Conservation (phyloP, 2,113 vertebrate species). For the Rhea pennata region DNA sequence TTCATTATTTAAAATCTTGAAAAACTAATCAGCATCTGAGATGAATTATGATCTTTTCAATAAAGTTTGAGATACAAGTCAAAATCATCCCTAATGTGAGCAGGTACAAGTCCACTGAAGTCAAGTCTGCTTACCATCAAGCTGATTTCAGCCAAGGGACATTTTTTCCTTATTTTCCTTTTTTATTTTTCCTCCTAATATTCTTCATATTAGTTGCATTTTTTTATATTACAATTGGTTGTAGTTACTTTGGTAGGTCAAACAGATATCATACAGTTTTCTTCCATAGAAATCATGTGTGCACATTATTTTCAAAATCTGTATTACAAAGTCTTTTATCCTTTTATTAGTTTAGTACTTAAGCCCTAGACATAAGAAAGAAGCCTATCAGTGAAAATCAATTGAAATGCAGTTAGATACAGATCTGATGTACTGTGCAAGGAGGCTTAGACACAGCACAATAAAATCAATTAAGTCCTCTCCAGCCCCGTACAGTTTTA, state of each 20-base stretch:
- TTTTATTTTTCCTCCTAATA: not conserved
- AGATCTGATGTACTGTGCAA: constrained; percentile 78
- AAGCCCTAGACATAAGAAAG: constrained; percentile 80
- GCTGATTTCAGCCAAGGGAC: constrained; percentile 36
- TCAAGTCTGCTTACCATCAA: constrained; percentile 48
- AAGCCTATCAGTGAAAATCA: constrained; percentile 87
- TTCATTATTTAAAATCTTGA: not conserved
- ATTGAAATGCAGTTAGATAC: constrained; percentile 86
- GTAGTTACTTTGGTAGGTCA: constrained; percentile 1
- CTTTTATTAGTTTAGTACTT: constrained; percentile 86
- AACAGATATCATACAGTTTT: constrained; percentile 23
- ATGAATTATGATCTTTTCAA: constrained; percentile 4
- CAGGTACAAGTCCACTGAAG: constrained; percentile 47
- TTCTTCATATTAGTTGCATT: not conserved
- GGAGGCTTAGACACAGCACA: constrained; percentile 74
- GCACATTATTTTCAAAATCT: constrained; percentile 78
- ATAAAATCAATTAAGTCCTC: constrained; percentile 82
- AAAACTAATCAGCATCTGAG: constrained; percentile 15
- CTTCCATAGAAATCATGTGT: constrained; percentile 53
- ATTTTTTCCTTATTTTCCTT: not conserved
- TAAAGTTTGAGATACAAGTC: constrained; percentile 4
- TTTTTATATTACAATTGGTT: not conserved
- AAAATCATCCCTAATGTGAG: constrained; percentile 8
- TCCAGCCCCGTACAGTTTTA: constrained; percentile 75
- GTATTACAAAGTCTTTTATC: constrained; percentile 82